Base-by-base conservation (phyloP, 2,888 invertebrate species). In the Fissipunctia ypsillon region DNA sequence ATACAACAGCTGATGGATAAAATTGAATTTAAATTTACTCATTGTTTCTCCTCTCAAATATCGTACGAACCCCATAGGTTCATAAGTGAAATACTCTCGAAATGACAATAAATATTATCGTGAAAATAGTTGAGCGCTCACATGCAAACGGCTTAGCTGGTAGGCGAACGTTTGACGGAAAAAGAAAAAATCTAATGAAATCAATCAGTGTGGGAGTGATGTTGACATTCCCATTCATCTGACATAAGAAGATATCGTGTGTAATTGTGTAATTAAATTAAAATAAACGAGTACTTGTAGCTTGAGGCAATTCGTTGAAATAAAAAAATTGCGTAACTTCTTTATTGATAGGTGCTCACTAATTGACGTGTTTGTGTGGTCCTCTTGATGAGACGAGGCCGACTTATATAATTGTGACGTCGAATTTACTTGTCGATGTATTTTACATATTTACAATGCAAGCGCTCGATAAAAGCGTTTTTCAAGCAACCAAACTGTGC, bases 211-310 rank as follows among this genome's bases (percentile, higher is more conserved):
- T 69, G 38, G 69, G n/a, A 60, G 25, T 43, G 22, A 73, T 35
- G 25, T 45, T 73, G 63, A 56, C 48, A 60, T 73, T 52, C 1
- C 57, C 16, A n/a, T 57, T 65, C 22, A 76, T 41, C 28, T 45
- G 45, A 54, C 28, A 67, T 76, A 16, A 50, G 31, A 22, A 41
- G 22, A 48, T 50, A 22, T 43, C 43, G 56, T 52, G 48, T n/a
- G 7, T 64, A 25, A 74, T 59, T 52, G 48, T n/a, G 7, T 64
- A 25, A 74, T 59, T 76, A 76, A 38, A 76, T 64, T 67, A 76
- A 48, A 64, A 12, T 57, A 31, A 64, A 28, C 45, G n/a, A 7
- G 31, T 31, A 31, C 7, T 2, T 43, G 35, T 4, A 59, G 50
- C 45, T 59, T 9, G 43, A 7, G 28, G 28, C 43, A n/a, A 76